Conservation (phyloP, 2,113 vertebrate species). For the Limnothrissa miodon region DNA sequence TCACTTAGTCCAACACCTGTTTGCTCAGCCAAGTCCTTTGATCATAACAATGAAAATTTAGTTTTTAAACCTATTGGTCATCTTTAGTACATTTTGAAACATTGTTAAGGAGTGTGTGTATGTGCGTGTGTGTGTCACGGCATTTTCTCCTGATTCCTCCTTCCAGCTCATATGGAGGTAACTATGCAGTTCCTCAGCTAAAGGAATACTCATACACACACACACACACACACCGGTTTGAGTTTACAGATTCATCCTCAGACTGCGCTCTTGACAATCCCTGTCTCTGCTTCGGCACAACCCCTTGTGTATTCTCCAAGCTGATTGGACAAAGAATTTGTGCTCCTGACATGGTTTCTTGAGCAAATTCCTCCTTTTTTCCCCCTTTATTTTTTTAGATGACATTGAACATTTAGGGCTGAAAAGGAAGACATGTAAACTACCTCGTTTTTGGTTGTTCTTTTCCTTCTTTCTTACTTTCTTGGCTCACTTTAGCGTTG, state of each 20-base stretch:
- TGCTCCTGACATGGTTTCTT: background rate
- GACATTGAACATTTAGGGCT: background rate
- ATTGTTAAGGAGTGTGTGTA: background rate
- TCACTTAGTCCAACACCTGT: background rate
- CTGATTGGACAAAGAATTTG: background rate
- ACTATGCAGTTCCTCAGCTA: background rate
- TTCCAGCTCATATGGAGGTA: conserved; percentile 8
- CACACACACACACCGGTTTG: background rate
- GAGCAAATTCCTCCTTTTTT: background rate
- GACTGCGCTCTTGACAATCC: background rate
- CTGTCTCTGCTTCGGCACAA: background rate
- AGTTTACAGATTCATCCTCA: background rate
- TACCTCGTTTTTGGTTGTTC: conserved; percentile 32
- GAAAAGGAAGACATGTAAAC: conserved; percentile 22
- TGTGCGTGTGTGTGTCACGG: background rate
- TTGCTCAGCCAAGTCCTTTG: background rate
- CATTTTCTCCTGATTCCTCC: background rate
- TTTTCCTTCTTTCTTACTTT: background rate
- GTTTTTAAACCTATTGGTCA: conserved; percentile 18
- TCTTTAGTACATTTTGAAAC: background rate
- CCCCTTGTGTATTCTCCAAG: background rate
- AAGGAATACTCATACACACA: background rate
- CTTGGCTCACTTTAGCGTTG: background rate
- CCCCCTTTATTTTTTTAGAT: background rate
- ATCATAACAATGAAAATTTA: background rate